Percentiles rank a stretch among this genome's conserved stretches.
phyloP scores from a whole-genome alignment of 2,113 vertebrate species.

The Fregata magnificens region DNA sequence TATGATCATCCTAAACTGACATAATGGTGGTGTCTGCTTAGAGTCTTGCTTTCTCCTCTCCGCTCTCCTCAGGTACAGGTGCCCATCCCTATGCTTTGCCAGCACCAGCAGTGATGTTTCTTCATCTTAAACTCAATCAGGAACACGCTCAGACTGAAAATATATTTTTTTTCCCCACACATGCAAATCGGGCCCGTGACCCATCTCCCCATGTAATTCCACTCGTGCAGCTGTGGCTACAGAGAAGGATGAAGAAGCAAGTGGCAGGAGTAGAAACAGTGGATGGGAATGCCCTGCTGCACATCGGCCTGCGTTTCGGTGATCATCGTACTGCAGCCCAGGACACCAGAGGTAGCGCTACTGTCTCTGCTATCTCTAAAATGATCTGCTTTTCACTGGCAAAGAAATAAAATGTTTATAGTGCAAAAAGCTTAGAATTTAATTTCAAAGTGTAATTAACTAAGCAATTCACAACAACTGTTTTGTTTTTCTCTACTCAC shows the following conservation, averaged over 20 bases:
- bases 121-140: not conserved
- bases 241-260: not conserved
- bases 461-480: not conserved
- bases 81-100: not conserved
- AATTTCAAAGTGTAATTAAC: not conserved
- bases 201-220: not conserved
- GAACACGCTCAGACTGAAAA: not conserved
- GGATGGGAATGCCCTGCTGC: not conserved
- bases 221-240: not conserved
- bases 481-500: not conserved
- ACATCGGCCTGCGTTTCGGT: rapidly evolving
- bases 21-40: not conserved
- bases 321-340: not conserved
- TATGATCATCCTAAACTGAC: not conserved
- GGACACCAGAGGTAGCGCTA: not conserved
- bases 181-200: not conserved
- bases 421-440: not conserved
- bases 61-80: not conserved
- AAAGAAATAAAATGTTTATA: not conserved
- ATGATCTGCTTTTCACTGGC: not conserved
- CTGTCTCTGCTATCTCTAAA: not conserved
- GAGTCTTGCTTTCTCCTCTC: not conserved
- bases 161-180: not conserved
- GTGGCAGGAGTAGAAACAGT: not conserved
- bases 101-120: not conserved